A percentile compares a stretch with the other conserved stretches of the same genome.
phyloP scores from a whole-genome alignment of 1,140 invertebrate species.

The Vanessa atalanta region DNA sequence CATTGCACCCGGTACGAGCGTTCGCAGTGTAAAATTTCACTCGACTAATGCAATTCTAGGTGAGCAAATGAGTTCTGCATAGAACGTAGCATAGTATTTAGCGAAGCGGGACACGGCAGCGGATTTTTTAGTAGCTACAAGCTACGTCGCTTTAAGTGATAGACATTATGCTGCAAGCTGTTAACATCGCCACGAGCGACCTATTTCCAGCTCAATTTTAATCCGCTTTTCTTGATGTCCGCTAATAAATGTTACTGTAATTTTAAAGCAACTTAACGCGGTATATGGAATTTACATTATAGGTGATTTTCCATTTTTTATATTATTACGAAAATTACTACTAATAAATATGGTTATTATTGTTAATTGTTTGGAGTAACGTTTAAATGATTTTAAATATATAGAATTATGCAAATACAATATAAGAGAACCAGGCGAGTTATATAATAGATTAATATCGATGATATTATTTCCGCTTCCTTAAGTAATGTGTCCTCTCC shows the following conservation, averaged over 20 bases:
- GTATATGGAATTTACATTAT: no score
- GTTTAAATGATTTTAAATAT: no score
- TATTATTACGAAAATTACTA: no score
- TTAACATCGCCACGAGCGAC: not conserved
- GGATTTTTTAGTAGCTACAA: slow-evolving; percentile 16
- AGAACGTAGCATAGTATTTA: slow-evolving; percentile 39
- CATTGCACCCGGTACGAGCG: slow-evolving; percentile 63
- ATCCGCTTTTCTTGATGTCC: not conserved
- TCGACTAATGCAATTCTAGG: slow-evolving; percentile 67
- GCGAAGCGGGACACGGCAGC: slow-evolving; percentile 52
- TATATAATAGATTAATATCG: not conserved
- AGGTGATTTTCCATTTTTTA: no score
- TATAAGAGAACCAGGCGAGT: not conserved
- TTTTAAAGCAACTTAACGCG: not conserved
- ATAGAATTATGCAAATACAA: no score
- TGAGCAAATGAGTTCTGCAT: slow-evolving; percentile 46
- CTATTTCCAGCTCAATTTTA: not conserved
- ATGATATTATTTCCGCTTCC: slow-evolving; percentile 1
- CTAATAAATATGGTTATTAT: no score
- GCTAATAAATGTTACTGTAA: not conserved
- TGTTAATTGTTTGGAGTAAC: no score
- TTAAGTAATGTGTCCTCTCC: slow-evolving; percentile 1
- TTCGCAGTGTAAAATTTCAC: slow-evolving; percentile 67
- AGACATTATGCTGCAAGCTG: not conserved
- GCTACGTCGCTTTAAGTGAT: not conserved